Percentiles rank a stretch among this genome's conserved stretches.
Conservation (phyloP, 2,888 invertebrate genomes). For the Gnatocerus cornutus region DNA sequence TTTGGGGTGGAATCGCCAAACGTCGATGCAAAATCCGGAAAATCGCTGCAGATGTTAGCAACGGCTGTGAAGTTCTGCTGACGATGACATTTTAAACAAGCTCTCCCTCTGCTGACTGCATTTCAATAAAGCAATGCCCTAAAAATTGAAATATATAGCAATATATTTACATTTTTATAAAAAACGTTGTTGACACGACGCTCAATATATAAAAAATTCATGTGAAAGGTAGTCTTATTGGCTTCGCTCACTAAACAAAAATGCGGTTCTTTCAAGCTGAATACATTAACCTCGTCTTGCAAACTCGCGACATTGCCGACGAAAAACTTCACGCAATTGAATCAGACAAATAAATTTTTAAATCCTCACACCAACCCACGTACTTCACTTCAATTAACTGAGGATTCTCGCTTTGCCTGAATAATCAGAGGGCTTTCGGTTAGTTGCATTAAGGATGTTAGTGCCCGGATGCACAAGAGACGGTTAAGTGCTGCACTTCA, state of each 20-base stretch:
- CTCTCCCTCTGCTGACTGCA: slow-evolving; percentile 52
- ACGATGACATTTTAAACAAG: slow-evolving; percentile 54
- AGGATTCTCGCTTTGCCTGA: slow-evolving; percentile 12
- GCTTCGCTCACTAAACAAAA: slow-evolving; percentile 29
- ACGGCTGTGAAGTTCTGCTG: slow-evolving; percentile 51
- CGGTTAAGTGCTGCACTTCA: background rate
- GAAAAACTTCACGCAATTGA: slow-evolving; percentile 23
- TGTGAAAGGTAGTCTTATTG: slow-evolving; percentile 35
- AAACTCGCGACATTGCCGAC: slow-evolving; percentile 13
- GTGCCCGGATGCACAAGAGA: background rate
- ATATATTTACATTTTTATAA: slow-evolving; percentile 50
- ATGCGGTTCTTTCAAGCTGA: slow-evolving; percentile 1
- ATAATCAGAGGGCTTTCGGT: slow-evolving; percentile 11
- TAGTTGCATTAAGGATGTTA: slow-evolving; percentile 9
- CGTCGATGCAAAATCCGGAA: slow-evolving; percentile 49
- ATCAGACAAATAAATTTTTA: slow-evolving; percentile 24
- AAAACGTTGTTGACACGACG: slow-evolving; percentile 44
- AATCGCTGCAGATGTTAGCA: slow-evolving; percentile 53
- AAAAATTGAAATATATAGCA: slow-evolving; percentile 48
- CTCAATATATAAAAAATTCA: slow-evolving; percentile 48
- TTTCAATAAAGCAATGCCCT: slow-evolving; percentile 52
- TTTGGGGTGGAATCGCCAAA: slow-evolving; percentile 33
- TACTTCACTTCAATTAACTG: slow-evolving; percentile 24
- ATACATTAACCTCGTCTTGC: slow-evolving; percentile 23
- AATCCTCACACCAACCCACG: slow-evolving; percentile 7